Evolutionary conservation across 2,888 invertebrate genomes (phyloP).

Genomic region (Tortrix viridana): DNA sequence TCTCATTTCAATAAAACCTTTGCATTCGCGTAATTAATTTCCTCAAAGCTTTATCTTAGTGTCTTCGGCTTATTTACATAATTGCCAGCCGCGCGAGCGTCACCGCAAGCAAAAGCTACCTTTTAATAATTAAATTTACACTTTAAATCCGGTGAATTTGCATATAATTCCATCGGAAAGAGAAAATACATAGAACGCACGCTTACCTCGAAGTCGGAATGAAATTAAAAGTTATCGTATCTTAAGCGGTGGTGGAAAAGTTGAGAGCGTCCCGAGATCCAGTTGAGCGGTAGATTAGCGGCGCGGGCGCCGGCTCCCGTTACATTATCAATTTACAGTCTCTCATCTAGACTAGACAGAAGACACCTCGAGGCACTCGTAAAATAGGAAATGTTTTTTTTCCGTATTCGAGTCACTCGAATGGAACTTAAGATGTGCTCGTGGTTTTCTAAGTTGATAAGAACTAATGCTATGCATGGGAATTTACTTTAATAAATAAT

Average conservation of each 20-base stretch:
- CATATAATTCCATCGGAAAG: slow-evolving; percentile 38
- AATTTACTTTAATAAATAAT: neutral
- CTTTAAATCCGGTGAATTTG: slow-evolving; percentile 37
- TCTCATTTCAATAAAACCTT: slow-evolving; percentile 38
- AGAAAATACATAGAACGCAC: slow-evolving; percentile 48
- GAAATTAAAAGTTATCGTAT: slow-evolving; percentile 63
- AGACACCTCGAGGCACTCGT: slow-evolving; percentile 4
- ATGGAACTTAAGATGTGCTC: neutral
- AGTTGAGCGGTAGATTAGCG: slow-evolving; percentile 36
- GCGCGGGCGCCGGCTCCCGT: slow-evolving; percentile 30
- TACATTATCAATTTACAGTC: slow-evolving; percentile 62
- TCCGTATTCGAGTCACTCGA: neutral
- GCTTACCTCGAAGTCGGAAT: slow-evolving; percentile 60
- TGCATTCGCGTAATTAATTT: slow-evolving; percentile 35
- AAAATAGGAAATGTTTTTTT: slow-evolving; percentile 1
- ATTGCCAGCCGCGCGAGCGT: slow-evolving; percentile 31
- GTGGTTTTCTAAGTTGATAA: neutral
- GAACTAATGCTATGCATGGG: neutral
- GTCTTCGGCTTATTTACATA: slow-evolving; percentile 37
- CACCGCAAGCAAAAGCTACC: slow-evolving; percentile 36
- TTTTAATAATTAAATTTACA: slow-evolving; percentile 37
- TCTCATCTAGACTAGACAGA: slow-evolving; percentile 46
- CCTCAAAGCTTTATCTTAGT: slow-evolving; percentile 33
- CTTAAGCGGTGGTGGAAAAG: slow-evolving; percentile 47
- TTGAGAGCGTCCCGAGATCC: slow-evolving; percentile 52